Evolutionary conservation across 2,113 vertebrate genomes (phyloP), one percentile per base, ranked within the genome.

Genomic region (Argyrosomus japonicus): DNA sequence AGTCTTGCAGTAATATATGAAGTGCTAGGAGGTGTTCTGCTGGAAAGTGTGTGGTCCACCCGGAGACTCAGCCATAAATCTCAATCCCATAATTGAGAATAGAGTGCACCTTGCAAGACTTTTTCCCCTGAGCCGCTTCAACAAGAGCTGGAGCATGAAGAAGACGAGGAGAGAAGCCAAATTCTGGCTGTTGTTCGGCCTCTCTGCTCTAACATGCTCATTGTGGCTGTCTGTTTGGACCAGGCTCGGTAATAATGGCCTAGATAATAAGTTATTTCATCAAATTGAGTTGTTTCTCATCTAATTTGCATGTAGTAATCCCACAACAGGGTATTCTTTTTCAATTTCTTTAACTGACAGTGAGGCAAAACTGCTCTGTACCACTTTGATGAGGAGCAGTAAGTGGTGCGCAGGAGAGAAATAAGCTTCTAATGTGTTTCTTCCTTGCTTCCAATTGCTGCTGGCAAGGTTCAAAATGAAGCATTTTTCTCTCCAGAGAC

Each of bases 31-130:
- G 81, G 77, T 81, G 71, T 83, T 83, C 77, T 83, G 57, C 73
- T 80, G 73, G 74, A 77, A 75, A 64, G 71, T 85, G 80, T 85
- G 85, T 69, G 77, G 75, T 87, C 84, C 81, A 83, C 32, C 73
- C 40, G 11, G 72, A 87, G 54, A 61, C 72, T 65, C 45, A 18
- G 54, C 73, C 56, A 87, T 91, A 88, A 88, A 87, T 88, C 86
- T 85, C 70, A 65, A 82, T 88, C 74, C 85, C 60, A 72, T 90
- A 84, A 89, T 84, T 84, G 82, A 85, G 88, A 88, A 85, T 70
- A 70, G 56, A 85, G 79, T 70, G 61, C 86, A 89, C 82, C 81
- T 85, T 87, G 79, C 85, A 78, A 4, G 68, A 77, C 47, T 70
- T 85, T 88, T 79, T 17, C 32, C 71, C 82, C 71, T 29, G 85